Conservation (phyloP, 1,140 invertebrate genomes). For the Globodera ellingtonae region DNA sequence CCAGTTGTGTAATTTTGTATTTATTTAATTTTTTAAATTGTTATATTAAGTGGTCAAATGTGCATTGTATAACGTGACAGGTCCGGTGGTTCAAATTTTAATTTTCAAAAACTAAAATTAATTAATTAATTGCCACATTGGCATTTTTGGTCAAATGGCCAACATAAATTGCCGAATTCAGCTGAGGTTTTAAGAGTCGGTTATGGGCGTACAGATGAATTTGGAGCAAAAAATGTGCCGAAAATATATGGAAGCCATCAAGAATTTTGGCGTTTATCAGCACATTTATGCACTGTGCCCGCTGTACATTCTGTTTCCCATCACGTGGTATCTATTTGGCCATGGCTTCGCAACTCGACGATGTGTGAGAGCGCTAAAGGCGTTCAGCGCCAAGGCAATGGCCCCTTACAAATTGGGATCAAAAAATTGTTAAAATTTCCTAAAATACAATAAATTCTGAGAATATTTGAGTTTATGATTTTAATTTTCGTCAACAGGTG, state of each 20-base stretch:
- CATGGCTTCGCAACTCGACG: slow-evolving; percentile 76
- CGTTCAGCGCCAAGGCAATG: slow-evolving; percentile 39
- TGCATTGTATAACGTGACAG: background rate
- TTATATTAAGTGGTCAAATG: background rate
- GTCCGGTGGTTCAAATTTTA: background rate
- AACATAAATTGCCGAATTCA: background rate
- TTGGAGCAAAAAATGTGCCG: slow-evolving; percentile 74
- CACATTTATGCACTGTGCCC: slow-evolving; percentile 72
- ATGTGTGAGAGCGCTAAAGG: slow-evolving; percentile 71
- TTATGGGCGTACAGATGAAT: slow-evolving; percentile 77
- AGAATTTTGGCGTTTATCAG: slow-evolving; percentile 67
- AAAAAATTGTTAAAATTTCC: background rate
- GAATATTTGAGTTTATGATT: too few relatives aligned
- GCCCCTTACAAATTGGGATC: background rate
- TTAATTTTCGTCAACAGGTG: background rate
- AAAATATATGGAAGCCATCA: slow-evolving; percentile 77
- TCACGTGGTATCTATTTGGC: slow-evolving; percentile 78
- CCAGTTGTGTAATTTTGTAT: slow-evolving; percentile 23
- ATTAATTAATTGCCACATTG: too few relatives aligned
- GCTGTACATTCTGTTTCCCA: slow-evolving; percentile 79
- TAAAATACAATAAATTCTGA: too few relatives aligned
- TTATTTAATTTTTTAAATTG: background rate
- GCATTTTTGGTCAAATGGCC: too few relatives aligned
- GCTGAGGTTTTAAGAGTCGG: slow-evolving; percentile 70
- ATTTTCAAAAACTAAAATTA: too few relatives aligned